Evolutionary conservation across 2,113 vertebrate species (phyloP).

Genomic region (Marmota monax): DNA sequence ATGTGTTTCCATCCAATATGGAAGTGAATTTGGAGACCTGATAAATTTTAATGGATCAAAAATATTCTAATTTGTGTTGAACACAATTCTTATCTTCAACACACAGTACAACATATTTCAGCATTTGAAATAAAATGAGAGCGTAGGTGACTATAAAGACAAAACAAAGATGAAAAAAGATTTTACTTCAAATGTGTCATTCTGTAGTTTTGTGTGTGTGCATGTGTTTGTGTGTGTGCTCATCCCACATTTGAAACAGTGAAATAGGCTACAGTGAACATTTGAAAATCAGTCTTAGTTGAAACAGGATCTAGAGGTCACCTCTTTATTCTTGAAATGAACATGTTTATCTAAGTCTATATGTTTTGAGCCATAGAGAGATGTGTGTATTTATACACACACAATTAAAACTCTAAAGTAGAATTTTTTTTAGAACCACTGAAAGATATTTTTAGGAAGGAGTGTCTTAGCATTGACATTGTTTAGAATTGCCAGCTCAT

Average conservation of each 20-base stretch:
- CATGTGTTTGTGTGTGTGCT: too few species aligned
- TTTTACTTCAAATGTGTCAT: constrained; percentile 11
- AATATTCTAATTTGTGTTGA: not conserved
- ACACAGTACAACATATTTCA: not conserved
- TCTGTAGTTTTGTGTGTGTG: not conserved
- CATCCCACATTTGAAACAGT: not conserved
- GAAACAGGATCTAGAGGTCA: not conserved
- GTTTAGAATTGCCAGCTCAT: not conserved
- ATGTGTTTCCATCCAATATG: not conserved
- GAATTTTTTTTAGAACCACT: not conserved
- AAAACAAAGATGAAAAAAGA: not conserved
- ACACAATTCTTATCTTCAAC: not conserved
- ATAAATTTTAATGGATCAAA: constrained; percentile 1
- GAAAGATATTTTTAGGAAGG: not conserved
- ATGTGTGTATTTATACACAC: not conserved
- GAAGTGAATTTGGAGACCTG: not conserved
- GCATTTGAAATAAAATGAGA: constrained; percentile 25
- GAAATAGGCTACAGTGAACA: not conserved
- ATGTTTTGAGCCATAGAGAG: not conserved
- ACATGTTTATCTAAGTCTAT: not conserved
- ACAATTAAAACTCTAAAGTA: not conserved
- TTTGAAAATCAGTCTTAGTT: not conserved
- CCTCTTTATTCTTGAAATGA: not conserved
- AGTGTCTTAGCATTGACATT: not conserved
- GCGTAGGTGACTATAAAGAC: not conserved